Evolutionary conservation across 1,140 invertebrate genomes (phyloP).

Genomic region (Marisa cornuarietis): DNA sequence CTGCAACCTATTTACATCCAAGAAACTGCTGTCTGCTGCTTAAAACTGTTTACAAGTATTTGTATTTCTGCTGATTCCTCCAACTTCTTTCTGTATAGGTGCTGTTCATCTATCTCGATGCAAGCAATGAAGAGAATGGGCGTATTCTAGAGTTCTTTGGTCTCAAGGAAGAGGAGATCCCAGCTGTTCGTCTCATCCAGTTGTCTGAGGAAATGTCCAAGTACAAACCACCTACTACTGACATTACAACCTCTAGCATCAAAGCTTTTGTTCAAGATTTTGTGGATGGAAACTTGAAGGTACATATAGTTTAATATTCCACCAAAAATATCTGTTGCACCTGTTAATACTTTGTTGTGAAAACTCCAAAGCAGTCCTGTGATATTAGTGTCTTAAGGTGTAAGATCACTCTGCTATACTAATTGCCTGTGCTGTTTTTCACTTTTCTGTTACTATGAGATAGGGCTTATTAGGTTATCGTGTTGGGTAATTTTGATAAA

Average conservation of each 20-base stretch:
- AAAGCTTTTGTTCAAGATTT: constrained; percentile 87
- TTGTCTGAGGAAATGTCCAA: constrained; percentile 98
- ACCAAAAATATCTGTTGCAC: no score
- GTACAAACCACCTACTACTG: constrained; percentile 88
- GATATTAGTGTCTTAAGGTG: not conserved
- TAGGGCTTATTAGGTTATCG: not conserved
- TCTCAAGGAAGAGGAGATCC: constrained; percentile 91
- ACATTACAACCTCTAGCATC: constrained; percentile 81
- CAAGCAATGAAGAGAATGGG: constrained; percentile 94
- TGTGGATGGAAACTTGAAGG: constrained; percentile 90
- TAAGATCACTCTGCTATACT: not conserved
- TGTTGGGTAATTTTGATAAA: not conserved
- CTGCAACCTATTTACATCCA: no score
- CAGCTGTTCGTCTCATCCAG: constrained; percentile 91
- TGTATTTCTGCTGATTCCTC: no score
- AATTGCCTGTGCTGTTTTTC: not conserved
- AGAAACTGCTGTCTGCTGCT: no score
- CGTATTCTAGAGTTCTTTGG: constrained; percentile 99
- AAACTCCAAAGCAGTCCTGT: not conserved
- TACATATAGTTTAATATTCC: constrained; percentile 37
- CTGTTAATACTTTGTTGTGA: not conserved
- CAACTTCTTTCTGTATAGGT: constrained; percentile 68
- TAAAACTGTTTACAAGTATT: no score
- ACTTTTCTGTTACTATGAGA: not conserved
- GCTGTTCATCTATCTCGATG: constrained; percentile 94